These are phyloP conservation scores for Belgica antarctica DNA, from an alignment of 2,888 invertebrate genomes.

Conservation along the genomic window DNA sequence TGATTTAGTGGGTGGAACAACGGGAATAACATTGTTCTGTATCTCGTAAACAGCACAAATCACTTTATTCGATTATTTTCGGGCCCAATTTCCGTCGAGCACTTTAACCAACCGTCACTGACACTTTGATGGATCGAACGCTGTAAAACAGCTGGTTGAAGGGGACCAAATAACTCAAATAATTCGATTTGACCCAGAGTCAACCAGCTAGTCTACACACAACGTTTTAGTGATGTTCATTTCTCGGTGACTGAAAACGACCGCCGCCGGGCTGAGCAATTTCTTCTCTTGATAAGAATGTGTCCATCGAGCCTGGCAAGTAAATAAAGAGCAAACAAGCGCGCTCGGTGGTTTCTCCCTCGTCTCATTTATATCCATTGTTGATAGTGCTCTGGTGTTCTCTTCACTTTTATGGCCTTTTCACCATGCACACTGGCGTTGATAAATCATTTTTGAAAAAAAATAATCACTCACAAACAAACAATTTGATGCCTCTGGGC, in stretches of 20 bases:
- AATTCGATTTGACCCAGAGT: conserved; percentile 66
- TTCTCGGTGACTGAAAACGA: not conserved
- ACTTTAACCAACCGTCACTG: too few relatives aligned
- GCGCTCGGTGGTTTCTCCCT: not conserved
- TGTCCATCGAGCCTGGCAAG: not conserved
- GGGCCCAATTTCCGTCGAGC: too few relatives aligned
- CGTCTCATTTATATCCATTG: conserved; percentile 8
- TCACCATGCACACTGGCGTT: not conserved
- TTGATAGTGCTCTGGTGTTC: not conserved
- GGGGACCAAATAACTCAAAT: conserved; percentile 66
- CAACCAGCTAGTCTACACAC: conserved; percentile 68
- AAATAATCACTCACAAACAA: conserved; percentile 34
- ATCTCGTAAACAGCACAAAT: too few relatives aligned
- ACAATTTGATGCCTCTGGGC: conserved; percentile 16
- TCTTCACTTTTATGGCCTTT: not conserved
- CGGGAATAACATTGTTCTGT: too few relatives aligned
- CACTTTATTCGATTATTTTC: too few relatives aligned
- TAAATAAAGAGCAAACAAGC: not conserved
- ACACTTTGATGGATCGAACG: conserved; percentile 52
- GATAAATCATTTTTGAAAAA: conserved; percentile 29
- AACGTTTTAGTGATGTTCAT: conserved; percentile 47
- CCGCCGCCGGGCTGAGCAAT: not conserved
- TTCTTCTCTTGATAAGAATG: not conserved
- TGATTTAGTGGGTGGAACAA: too few relatives aligned
- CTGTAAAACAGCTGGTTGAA: conserved; percentile 72